phyloP scores from a whole-genome alignment of 1,140 invertebrate species.

The Pogonomyrmex barbatus region DNA sequence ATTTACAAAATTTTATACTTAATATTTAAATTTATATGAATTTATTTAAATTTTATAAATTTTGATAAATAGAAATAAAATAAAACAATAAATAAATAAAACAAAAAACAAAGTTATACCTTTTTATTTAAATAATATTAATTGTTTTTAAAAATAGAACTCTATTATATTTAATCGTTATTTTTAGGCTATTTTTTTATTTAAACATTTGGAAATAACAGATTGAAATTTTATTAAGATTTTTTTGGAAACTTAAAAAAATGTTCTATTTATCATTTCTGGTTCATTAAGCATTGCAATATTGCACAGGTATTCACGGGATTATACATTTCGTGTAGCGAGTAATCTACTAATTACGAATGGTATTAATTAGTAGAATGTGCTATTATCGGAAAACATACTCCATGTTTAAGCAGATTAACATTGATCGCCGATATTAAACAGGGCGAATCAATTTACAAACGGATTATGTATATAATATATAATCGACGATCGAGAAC shows the following conservation, averaged over 20 bases:
- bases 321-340: constrained; percentile 45
- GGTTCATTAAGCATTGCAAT: constrained; percentile 46
- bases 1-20: neutral
- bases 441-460: constrained; percentile 59
- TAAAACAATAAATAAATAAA: too few species aligned
- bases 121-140: too few species aligned
- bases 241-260: neutral
- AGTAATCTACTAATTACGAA: constrained; percentile 61
- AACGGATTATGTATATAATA: constrained; percentile 50
- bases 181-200: neutral
- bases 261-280: constrained; percentile 17
- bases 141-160: neutral
- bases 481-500: constrained; percentile 34
- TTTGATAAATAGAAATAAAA: neutral
- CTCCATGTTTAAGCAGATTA: constrained; percentile 56
- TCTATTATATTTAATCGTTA: neutral
- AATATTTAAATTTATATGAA: neutral
- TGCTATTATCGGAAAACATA: constrained; percentile 58
- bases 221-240: neutral
- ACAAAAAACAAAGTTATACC: too few species aligned
- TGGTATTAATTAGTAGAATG: constrained; percentile 63
- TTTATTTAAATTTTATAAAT: neutral
- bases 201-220: neutral
- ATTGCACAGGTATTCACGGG: constrained; percentile 38
- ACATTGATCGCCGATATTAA: constrained; percentile 59